Evolutionary conservation across 1,140 invertebrate genomes (phyloP), one percentile per base, ranked within the genome.

Genomic region (Melipona quadrifasciata): DNA sequence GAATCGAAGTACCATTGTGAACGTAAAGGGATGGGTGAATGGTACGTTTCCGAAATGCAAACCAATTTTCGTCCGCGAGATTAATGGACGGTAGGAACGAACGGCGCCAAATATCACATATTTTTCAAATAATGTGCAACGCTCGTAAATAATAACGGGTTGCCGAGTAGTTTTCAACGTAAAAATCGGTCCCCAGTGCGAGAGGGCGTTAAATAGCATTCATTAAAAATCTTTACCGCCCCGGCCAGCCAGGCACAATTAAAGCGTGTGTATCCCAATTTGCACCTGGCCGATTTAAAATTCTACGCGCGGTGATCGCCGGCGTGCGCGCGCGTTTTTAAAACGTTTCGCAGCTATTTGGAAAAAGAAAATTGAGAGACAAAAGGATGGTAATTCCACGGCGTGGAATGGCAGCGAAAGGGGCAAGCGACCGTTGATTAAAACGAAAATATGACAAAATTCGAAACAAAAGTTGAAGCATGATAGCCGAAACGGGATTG

Each of bases 141-240:
- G 89, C 92, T 90, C 91, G 88, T 93, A 93, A 93, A 93, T 93
- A 93, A 93, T 93, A 92, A 92, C 86, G 86, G 83, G n/a, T 24
- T 87, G 34, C 75, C 85, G 65, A 80, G 77, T 86, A 87, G 85
- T 86, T 83, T 82, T 84, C 86, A 68, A 47, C 84, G 87, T 89
- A 89, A 88, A 91, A 91, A 90, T 34, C 39, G 39, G 57, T 21
- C 34, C 21, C 73, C 83, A 84, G 27, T 1, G 19, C 81, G 79
- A 89, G 89, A 86, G 86, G 79, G 70, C 82, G 84, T 90, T 90
- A 91, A 90, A 90, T 86, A 90, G 82, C 90, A 89, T 90, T 90
- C 74, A 78, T 83, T 83, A 83, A 83, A 83, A 83, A 78, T 77
- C 74, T 57, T 70, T 58, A 77, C 24, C 68, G 24, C 27, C 1